These are phyloP conservation scores for Butorides virescens DNA, from an alignment of 2,113 vertebrate genomes.

Conservation along the genomic window DNA sequence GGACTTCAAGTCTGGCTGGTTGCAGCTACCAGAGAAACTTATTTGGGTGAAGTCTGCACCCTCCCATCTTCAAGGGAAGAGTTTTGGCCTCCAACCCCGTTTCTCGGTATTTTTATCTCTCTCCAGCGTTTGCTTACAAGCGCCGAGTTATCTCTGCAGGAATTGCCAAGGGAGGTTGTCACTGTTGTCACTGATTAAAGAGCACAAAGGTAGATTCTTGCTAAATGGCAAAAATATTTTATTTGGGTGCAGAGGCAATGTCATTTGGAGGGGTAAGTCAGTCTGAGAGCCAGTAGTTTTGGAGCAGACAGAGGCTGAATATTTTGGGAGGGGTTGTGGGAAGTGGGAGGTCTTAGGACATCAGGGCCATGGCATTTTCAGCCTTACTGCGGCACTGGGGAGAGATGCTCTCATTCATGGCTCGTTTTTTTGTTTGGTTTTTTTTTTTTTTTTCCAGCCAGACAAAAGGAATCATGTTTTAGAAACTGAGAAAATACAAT, in stretches of 20 bases:
- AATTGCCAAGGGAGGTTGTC: neutral
- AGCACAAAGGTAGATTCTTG: neutral
- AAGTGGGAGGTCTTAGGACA: neutral
- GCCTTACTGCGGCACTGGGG: neutral
- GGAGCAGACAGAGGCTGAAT: neutral
- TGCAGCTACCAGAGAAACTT: neutral
- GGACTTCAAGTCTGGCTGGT: neutral
- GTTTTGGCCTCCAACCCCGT: neutral
- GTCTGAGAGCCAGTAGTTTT: neutral
- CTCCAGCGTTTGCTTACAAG: neutral
- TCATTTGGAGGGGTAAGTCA: neutral
- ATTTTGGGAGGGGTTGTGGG: neutral
- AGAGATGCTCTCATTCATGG: neutral
- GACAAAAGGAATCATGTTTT: neutral
- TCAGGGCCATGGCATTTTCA: neutral
- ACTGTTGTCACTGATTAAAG: neutral
- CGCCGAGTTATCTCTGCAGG: neutral
- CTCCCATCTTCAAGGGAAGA: neutral
- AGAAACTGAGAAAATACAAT: neutral
- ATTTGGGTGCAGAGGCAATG: neutral
- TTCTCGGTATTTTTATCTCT: neutral
- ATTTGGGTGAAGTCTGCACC: neutral
- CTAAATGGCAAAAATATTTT: neutral
- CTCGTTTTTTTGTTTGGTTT: too few relatives aligned
- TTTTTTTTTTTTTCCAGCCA: neutral